These are phyloP conservation scores for Lerista edwardsae DNA, from an alignment of 2,797 vertebrate species.

Conservation along the genomic window DNA sequence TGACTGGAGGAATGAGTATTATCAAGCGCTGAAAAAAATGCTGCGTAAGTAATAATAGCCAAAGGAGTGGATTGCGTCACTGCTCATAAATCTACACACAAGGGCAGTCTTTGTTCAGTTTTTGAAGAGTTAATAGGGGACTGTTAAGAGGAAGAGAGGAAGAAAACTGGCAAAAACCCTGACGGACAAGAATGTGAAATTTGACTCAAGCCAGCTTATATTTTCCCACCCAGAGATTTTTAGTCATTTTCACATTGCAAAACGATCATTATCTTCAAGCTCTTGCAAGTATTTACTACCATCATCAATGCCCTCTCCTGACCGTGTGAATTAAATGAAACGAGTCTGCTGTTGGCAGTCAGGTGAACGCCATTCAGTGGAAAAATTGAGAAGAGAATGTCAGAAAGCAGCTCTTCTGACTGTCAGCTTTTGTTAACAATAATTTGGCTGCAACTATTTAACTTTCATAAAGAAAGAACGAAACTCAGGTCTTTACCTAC, in stretches of 20 bases:
- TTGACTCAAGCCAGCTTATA: conserved; percentile 38
- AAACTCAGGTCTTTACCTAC: conserved; percentile 29
- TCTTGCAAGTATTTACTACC: conserved; percentile 23
- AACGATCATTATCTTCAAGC: conserved; percentile 26
- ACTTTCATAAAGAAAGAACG: conserved; percentile 40
- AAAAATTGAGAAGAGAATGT: conserved; percentile 11
- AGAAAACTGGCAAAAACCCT: conserved; percentile 29
- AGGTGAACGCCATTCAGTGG: conserved; percentile 7
- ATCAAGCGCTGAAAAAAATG: not conserved
- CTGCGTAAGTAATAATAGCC: not conserved
- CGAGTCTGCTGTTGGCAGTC: not conserved
- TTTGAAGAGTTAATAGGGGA: conserved; percentile 40
- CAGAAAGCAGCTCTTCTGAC: not conserved
- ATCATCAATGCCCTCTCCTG: conserved; percentile 8
- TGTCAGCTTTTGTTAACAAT: conserved; percentile 23
- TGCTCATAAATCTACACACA: not conserved
- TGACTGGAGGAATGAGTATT: not conserved
- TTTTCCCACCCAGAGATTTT: conserved; percentile 39
- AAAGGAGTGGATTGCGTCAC: not conserved
- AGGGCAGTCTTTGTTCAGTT: not conserved
- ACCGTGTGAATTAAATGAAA: conserved; percentile 38
- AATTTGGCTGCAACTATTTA: not conserved
- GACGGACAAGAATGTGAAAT: conserved; percentile 42
- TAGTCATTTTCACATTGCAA: conserved; percentile 35
- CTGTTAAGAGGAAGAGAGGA: conserved; percentile 31